Base-by-base conservation (phyloP, 2,888 invertebrate genomes). In the Argynnis bischoffii region DNA sequence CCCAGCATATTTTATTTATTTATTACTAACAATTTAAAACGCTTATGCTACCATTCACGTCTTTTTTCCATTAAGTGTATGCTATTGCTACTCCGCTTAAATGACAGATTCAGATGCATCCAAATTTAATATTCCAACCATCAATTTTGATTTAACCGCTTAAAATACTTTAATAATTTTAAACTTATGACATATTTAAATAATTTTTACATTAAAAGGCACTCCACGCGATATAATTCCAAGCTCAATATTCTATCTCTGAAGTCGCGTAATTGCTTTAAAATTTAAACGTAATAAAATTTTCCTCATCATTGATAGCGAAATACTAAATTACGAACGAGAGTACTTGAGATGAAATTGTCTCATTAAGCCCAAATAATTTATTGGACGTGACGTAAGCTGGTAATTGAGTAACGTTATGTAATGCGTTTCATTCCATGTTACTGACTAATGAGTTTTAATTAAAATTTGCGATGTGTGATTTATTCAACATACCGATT, bases 321-420 rank as follows among this genome's bases (percentile, higher is more conserved):
- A 57, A 64, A 55, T 61, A 67, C 69, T 66, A 66, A 63, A 72
- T 67, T 66, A 69, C 48, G 61, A 46, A 51, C 66, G 70, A 56
- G 68, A 60, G 63, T 46, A 54, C 56, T 66, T 55, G 69, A 70
- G 66, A 55, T 65, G 63, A 66, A 69, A 69, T 64, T 67, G 67
- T 72, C 72, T 72, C 72, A 72, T 74, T 72, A 72, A 65, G 51
- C 41, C 57, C 31, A 64, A 66, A 69, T 73, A 67, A 72, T 74
- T 72, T 70, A 69, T 70, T 67, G 57, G 53, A 67, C 68, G 73
- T 64, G 68, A 67, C 63, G 64, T 59, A 60, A 55, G 55, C 63
- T 66, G 55, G 64, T 67, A 56, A 64, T 64, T 60, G 64, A 35
- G 64, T 64, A 64, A 31, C 47, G 59, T 53, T 59, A 56, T 59